These are phyloP conservation scores for Corvus hawaiiensis DNA, from an alignment of 2,113 vertebrate species.

Conservation along the genomic window DNA sequence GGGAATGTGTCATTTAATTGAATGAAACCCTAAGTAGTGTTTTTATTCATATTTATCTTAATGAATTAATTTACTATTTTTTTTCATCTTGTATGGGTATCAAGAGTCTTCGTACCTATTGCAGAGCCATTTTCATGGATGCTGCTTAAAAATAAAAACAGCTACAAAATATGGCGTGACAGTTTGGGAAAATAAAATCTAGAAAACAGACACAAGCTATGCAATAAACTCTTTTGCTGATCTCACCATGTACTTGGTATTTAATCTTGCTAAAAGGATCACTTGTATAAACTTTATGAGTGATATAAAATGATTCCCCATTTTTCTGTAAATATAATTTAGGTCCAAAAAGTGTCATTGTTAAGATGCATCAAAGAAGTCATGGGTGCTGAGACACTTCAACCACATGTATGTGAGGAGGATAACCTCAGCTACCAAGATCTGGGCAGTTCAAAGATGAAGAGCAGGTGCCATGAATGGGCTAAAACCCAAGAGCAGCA, in stretches of 20 bases:
- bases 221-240: neutral
- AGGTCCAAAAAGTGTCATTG: neutral
- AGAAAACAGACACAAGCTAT: neutral
- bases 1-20: neutral
- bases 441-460: neutral
- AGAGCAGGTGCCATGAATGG: neutral
- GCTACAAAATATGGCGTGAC: neutral
- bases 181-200: neutral
- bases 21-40: neutral
- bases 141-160: neutral
- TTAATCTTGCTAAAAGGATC: neutral
- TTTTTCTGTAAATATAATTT: neutral
- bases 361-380: neutral
- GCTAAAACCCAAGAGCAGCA: neutral
- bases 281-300: neutral
- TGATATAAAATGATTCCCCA: neutral
- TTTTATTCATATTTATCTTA: neutral
- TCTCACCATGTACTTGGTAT: rapidly evolving
- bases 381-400: neutral
- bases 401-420: neutral
- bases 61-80: neutral
- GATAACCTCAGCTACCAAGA: neutral
- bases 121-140: neutral
- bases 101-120: neutral
- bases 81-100: neutral